These are phyloP conservation scores for Halictus ligatus DNA, from an alignment of 2,888 invertebrate species.

Conservation along the genomic window DNA sequence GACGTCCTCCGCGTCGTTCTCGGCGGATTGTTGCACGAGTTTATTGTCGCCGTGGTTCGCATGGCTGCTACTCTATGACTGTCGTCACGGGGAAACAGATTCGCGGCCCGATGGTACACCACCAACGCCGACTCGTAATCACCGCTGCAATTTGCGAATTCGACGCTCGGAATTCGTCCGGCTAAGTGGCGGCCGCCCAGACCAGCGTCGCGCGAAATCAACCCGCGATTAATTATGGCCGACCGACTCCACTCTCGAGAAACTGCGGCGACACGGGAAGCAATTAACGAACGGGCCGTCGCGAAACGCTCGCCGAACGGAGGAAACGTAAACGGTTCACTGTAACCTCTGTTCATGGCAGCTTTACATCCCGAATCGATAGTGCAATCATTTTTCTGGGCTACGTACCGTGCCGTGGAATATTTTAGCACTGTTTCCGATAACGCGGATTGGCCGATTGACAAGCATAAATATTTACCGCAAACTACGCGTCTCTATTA, in stretches of 20 bases:
- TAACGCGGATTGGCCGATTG: background rate
- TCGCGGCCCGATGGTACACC: constrained; percentile 78
- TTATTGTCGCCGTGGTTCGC: constrained; percentile 74
- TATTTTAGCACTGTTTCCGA: background rate
- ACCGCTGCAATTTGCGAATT: constrained; percentile 69
- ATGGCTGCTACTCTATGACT: constrained; percentile 74
- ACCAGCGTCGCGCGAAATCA: background rate
- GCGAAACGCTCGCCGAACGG: background rate
- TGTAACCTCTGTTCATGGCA: too few species aligned
- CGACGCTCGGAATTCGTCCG: constrained; percentile 19
- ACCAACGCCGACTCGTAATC: constrained; percentile 80
- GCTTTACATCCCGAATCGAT: too few species aligned
- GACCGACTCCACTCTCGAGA: background rate
- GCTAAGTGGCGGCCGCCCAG: background rate
- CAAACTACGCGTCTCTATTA: background rate
- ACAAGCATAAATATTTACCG: background rate
- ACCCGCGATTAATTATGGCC: constrained; percentile 33
- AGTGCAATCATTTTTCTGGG: too few species aligned
- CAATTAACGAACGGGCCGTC: constrained; percentile 15
- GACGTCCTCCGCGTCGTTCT: constrained; percentile 59
- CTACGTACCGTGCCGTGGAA: background rate
- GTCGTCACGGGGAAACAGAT: constrained; percentile 73
- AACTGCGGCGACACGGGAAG: background rate
- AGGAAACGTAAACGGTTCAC: background rate
- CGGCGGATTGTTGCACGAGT: constrained; percentile 71